Conservation (phyloP, 2,113 vertebrate genomes). For the Ageneiosus marmoratus region DNA sequence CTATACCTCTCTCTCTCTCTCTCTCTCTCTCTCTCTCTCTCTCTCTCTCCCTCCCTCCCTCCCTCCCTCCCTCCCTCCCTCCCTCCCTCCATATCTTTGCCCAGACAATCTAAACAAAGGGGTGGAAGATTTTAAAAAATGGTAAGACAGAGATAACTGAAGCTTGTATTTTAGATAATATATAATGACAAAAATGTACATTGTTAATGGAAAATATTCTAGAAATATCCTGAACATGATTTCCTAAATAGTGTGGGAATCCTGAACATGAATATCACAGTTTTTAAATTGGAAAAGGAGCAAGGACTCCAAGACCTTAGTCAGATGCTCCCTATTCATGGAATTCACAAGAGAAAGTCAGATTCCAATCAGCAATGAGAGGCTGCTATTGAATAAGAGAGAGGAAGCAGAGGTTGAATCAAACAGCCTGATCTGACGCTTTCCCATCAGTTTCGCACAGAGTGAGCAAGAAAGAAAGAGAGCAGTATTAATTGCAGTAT, state of each 20-base stretch:
- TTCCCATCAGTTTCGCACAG: conserved; percentile 21
- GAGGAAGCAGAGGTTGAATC: conserved; percentile 18
- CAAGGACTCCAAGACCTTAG: neutral
- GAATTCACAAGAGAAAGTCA: conserved; percentile 4
- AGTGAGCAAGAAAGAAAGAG: conserved; percentile 19
- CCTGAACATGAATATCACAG: neutral
- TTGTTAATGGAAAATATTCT: neutral
- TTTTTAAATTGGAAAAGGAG: neutral
- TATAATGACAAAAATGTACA: neutral
- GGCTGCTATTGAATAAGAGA: conserved; percentile 38
- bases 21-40: neutral
- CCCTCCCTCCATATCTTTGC: neutral
- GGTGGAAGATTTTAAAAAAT: neutral
- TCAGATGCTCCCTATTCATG: neutral
- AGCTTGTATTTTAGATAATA: neutral
- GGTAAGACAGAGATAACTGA: conserved; percentile 18
- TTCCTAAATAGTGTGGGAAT: conserved; percentile 19
- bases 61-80: no score
- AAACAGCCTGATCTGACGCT: neutral
- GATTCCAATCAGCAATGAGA: conserved; percentile 3
- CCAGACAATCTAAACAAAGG: conserved; percentile 16
- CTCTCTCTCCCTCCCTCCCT: neutral
- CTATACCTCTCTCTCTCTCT: neutral
- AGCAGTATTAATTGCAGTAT: neutral
- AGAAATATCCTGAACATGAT: neutral